Conservation (phyloP, 2,888 invertebrate genomes). For the Escarpia spicata region DNA sequence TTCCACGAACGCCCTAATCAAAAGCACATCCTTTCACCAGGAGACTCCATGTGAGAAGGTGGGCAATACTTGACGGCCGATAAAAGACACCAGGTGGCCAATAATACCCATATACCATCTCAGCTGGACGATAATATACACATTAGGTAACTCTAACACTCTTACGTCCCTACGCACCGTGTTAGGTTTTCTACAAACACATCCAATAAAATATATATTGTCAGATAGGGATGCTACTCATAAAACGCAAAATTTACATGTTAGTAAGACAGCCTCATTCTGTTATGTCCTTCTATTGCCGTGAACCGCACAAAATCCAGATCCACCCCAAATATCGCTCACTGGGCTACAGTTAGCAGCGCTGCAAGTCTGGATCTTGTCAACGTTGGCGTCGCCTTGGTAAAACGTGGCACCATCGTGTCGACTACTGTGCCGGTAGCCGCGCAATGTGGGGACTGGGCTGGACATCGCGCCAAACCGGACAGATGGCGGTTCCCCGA, state of each 20-base stretch:
- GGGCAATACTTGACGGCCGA: too few relatives aligned
- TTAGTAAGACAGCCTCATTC: neutral
- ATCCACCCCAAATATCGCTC: neutral
- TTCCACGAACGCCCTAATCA: too few relatives aligned
- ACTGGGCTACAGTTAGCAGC: neutral
- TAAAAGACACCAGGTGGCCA: too few relatives aligned
- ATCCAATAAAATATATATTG: too few relatives aligned
- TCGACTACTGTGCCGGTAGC: neutral
- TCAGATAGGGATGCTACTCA: too few relatives aligned
- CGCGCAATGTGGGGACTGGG: neutral
- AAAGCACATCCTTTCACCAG: too few relatives aligned
- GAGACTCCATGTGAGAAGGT: too few relatives aligned
- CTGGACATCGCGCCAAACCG: neutral
- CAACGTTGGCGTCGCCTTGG: neutral
- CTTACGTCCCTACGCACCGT: too few relatives aligned
- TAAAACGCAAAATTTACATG: neutral
- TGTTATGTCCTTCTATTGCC: neutral
- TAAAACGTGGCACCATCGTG: neutral
- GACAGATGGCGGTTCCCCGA: neutral
- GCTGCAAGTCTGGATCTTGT: neutral
- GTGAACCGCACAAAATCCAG: neutral
- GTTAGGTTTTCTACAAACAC: too few relatives aligned
- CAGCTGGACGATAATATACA: too few relatives aligned
- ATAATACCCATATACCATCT: too few relatives aligned
- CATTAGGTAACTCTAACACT: too few relatives aligned